Evolutionary conservation across 2,797 vertebrate genomes (phyloP), one percentile per base, ranked within the genome.

Genomic region (Danionella dracula): DNA sequence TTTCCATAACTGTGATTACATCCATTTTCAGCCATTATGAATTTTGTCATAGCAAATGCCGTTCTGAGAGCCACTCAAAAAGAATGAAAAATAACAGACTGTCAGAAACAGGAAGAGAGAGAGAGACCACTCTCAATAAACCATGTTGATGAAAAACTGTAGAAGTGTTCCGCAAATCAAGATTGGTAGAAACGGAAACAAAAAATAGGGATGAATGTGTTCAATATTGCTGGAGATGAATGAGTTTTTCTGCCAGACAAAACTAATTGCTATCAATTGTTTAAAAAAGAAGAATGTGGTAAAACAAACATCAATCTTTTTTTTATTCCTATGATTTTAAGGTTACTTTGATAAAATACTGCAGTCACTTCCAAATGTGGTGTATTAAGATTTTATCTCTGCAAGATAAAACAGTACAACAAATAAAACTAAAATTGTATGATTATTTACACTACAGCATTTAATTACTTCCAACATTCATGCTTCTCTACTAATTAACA

Each of bases 1-100:
- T 37, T 64, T 45, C 54, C 40, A 65, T 55, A 54, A 45, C 2
- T 7, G 11, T 54, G 41, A 65, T 65, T 45, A 65, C 40, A 55
- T 65, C 13, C 5, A 27, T 45, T 45, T 55, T 55, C 37, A 19
- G 19, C 13, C 31, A 34, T 45, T 46, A 11, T 44, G 12, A 23
- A 35, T 45, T 27, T 35, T 27, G 19, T 35, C 29, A 8, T 17
- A 55, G 27, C 61, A 34, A 31, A 27, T 45, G 11, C 40, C 20
- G 37, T 55, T 55, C 27, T 2, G 8, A 31, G 38, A 31, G 27
- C 19, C 13, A 16, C 10, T 17, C 13, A 4, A 35, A 21, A 8
- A 57, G 8, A 12, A 31, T 37, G 29, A 46, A 34, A 27, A 27
- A 27, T 59, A 17, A 34, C 4, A 51, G 16, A 60, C 27, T 42